Evolutionary conservation across 2,797 vertebrate species (phyloP).

Genomic region (Labroides dimidiatus): DNA sequence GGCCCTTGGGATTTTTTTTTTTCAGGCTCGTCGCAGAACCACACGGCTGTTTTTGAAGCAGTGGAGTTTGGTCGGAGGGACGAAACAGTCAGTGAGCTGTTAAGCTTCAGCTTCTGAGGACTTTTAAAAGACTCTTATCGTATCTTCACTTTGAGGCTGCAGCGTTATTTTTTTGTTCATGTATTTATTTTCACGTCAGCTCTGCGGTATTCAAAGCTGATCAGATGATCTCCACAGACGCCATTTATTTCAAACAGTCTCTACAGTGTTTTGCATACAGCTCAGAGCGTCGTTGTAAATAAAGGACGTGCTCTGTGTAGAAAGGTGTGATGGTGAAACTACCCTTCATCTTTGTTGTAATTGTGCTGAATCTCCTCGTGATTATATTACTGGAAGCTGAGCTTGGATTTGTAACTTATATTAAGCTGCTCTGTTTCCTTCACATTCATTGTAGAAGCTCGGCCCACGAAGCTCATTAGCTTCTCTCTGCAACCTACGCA

Average conservation of each 20-base stretch:
- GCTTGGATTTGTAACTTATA: conserved; percentile 60
- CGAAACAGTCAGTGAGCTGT: neutral
- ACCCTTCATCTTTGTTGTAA: no score
- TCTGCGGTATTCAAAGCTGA: neutral
- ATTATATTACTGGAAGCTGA: conserved; percentile 34
- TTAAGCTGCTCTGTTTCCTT: conserved; percentile 21
- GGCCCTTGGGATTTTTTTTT: conserved; percentile 14
- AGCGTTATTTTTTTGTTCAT: conserved; percentile 5
- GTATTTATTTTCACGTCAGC: conserved; percentile 50
- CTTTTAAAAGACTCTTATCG: conserved; percentile 16
- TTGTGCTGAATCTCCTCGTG: conserved; percentile 15
- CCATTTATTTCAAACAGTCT: conserved; percentile 43
- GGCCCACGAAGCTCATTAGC: conserved; percentile 11
- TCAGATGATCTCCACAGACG: conserved; percentile 10
- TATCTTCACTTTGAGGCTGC: conserved; percentile 4
- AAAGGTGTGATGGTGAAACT: neutral
- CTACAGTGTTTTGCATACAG: conserved; percentile 22
- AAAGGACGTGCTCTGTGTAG: neutral
- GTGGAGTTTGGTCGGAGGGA: conserved; percentile 25
- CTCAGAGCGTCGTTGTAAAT: conserved; percentile 41
- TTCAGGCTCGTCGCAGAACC: conserved; percentile 24
- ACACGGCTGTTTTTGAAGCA: conserved; percentile 22
- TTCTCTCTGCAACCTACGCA: conserved; percentile 22
- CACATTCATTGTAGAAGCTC: conserved; percentile 17
- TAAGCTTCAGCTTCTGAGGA: conserved; percentile 1